Evolutionary conservation across 2,113 vertebrate genomes (phyloP), one percentile per base, ranked within the genome.

Genomic region (Ictidomys tridecemlineatus): DNA sequence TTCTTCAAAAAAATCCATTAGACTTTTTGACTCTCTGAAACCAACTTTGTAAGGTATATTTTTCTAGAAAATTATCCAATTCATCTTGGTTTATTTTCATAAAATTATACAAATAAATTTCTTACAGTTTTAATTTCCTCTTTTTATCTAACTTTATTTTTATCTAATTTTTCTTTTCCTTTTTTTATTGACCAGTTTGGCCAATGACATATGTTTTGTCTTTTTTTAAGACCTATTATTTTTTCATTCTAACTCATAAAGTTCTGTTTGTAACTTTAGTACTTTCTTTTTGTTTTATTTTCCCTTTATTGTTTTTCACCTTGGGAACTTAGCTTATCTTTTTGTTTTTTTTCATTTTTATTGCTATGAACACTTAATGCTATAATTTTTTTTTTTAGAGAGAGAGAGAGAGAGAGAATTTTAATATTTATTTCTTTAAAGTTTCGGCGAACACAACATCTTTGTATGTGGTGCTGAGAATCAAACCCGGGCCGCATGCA

Each of bases 161-260:
- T 69, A 77, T 26, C 16, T 51, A 63, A 28, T 28, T 28, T 63
- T 63, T 63, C 24, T 63, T 63, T 28, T 24, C 61, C 61, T 28
- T 63, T 34, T 91, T 73, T 53, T 53, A 65, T 65, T 73, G 28
- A 72, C 48, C 42, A 42, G 69, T 83, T 69, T 83, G 32, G 32
- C 18, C 70, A 83, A 76, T 37, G 26, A 87, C 61, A 63, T 58
- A 58, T 45, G 16, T 24, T 82, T 39, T 9, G 45, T 45, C 48
- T 76, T 22, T 69, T 58, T 74, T 70, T 14, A 79, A 74, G 39
- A 32, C 32, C 11, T 6, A 48, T 9, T 32, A 7, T 10, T 17
- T 95, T 77, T 85, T 58, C 61, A 77, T 84, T 83, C 39, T 84
- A 84, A 92, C 45, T 92, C 16, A n/a, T 89, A 77, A 70, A 84